Percentiles rank a stretch among this genome's conserved stretches.
Conservation (phyloP, 2,797 vertebrate species). For the Sebastes trivittatus region DNA sequence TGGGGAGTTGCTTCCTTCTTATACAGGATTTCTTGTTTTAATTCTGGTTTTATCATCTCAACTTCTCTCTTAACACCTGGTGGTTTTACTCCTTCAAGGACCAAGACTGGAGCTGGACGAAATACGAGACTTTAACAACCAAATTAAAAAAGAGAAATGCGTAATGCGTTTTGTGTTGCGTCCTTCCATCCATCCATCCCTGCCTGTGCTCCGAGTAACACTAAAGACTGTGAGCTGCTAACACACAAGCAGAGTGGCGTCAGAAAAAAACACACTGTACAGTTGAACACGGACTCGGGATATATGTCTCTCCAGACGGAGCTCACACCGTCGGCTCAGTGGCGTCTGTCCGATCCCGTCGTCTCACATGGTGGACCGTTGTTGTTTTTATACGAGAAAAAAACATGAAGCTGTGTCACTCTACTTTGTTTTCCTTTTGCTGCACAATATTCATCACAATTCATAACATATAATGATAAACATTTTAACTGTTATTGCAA, state of each 20-base stretch:
- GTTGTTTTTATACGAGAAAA: slow-evolving; percentile 49
- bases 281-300: slow-evolving; percentile 44
- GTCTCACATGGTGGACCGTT: slow-evolving; percentile 23
- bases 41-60: background rate
- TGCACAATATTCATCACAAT: slow-evolving; percentile 5
- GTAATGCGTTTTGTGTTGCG: slow-evolving; percentile 9
- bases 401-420: slow-evolving; percentile 30
- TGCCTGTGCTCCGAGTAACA: slow-evolving; percentile 63
- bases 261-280: slow-evolving; percentile 14
- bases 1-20: background rate
- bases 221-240: slow-evolving; percentile 68
- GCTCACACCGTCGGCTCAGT: slow-evolving; percentile 4
- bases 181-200: slow-evolving; percentile 16
- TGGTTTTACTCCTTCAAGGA: slow-evolving; percentile 64
- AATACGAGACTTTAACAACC: slow-evolving; percentile 76
- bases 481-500: slow-evolving; percentile 18
- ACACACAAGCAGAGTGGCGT: slow-evolving; percentile 16
- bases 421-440: background rate
- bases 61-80: background rate
- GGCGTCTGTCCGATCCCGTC: slow-evolving; percentile 18
- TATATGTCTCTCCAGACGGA: background rate
- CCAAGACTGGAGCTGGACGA: slow-evolving; percentile 84
- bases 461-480: background rate
- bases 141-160: slow-evolving; percentile 78
- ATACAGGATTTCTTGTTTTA: background rate